These are phyloP conservation scores for Triplophysa siluroides DNA, from an alignment of 2,113 vertebrate species.

Conservation along the genomic window DNA sequence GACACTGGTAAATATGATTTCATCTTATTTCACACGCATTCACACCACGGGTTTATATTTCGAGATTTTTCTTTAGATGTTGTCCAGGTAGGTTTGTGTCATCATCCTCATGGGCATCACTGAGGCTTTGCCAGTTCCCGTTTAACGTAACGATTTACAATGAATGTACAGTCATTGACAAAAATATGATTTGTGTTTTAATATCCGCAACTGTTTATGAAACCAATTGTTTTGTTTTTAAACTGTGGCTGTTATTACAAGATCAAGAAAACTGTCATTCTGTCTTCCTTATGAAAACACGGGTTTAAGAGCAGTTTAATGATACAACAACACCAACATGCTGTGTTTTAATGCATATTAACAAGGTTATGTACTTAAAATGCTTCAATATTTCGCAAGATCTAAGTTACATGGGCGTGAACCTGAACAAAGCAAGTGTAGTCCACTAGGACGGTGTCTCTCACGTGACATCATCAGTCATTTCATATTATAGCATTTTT, in stretches of 20 bases:
- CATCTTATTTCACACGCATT: not conserved
- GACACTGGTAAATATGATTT: not conserved
- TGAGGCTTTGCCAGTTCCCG: not conserved
- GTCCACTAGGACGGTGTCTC: conserved; percentile 14
- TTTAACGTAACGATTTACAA: not conserved
- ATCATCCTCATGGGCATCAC: not conserved
- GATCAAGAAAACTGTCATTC: not conserved
- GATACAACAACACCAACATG: not conserved
- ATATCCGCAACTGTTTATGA: not conserved
- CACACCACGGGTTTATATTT: not conserved
- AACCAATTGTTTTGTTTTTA: not conserved
- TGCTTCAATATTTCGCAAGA: not conserved
- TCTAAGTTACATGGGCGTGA: not conserved
- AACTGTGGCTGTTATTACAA: not conserved
- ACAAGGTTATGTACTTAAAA: too few relatives aligned
- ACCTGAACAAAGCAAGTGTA: not conserved
- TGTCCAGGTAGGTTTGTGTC: not conserved
- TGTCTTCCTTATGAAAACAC: not conserved
- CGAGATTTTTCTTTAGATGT: not conserved
- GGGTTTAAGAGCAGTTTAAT: not conserved
- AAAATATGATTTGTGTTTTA: too few relatives aligned
- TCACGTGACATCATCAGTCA: not conserved
- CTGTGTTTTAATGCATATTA: too few relatives aligned
- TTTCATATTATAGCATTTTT: too few relatives aligned
- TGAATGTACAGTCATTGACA: not conserved